Conservation (phyloP, 2,888 invertebrate genomes). For the Ceraclea dissimilis region DNA sequence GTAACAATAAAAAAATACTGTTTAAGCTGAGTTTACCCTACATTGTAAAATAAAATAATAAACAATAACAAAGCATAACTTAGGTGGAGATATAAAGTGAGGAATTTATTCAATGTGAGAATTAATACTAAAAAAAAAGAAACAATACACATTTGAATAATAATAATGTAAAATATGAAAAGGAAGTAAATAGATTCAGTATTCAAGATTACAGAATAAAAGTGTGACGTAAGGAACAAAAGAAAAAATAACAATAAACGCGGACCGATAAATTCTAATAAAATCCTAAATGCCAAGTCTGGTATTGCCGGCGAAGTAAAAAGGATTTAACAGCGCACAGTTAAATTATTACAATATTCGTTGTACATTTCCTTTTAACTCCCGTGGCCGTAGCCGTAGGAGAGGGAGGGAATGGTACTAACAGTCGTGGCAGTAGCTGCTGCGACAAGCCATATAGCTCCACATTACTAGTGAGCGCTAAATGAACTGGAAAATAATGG, state of each 20-base stretch:
- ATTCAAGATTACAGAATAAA: background rate
- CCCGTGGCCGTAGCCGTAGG: background rate
- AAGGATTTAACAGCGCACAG: slow-evolving; percentile 3
- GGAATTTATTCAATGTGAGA: background rate
- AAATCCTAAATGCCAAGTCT: slow-evolving; percentile 11
- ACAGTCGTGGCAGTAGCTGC: background rate
- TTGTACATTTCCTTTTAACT: background rate
- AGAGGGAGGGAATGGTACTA: background rate
- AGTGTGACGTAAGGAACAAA: background rate
- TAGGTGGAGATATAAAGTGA: too few species aligned
- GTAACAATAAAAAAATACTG: too few species aligned
- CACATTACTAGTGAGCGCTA: background rate
- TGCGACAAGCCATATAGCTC: background rate
- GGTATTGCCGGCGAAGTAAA: slow-evolving; percentile 2
- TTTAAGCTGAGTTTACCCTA: too few species aligned
- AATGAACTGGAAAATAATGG: slow-evolving; percentile 2
- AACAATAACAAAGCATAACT: too few species aligned
- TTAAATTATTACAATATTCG: slow-evolving; percentile 10
- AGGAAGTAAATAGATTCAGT: background rate
- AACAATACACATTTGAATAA: background rate
- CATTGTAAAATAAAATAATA: too few species aligned
- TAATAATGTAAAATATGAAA: background rate
- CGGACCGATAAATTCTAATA: slow-evolving; percentile 22
- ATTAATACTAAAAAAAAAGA: background rate
- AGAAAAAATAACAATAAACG: slow-evolving; percentile 23